Base-by-base conservation (phyloP, 2,113 vertebrate genomes). In the Caracal caracal region DNA sequence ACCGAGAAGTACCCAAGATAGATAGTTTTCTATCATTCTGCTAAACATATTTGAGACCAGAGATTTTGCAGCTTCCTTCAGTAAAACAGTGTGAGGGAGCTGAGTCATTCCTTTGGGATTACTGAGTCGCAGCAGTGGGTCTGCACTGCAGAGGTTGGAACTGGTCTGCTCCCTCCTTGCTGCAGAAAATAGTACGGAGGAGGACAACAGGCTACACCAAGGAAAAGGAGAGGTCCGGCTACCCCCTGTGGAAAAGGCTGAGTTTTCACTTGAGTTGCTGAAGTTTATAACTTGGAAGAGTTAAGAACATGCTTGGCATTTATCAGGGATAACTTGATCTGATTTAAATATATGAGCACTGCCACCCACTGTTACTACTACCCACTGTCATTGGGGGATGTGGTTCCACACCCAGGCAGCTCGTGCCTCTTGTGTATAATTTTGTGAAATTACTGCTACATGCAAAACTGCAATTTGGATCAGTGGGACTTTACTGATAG, bases 261-360 rank as follows among this genome's bases (percentile, higher is more conserved):
- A 70, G 40, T 71, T 85, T 66, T 75, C 56, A 53, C 83, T 79
- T 56, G n/a, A 75, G 51, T 24, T 76, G 37, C 63, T 88, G 49
- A 92, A 83, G 68, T 70, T 79, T 75, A 75, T 92, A 68, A 26
- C 87, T 93, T 92, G 79, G 24, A n/a, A 90, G 63, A 95, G 76
- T 93, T 89, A 85, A 81, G 70, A 97, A 75, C 61, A 37, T 80
- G 79, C 79, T 65, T 97, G 96, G 87, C 91, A 65, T 93, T 97
- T 95, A 56, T 88, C 87, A 90, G 80, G 49, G 87, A 97, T 94
- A 94, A 92, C 73, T 93, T 87, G 83, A 80, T 95, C 56, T 95
- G 93, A 93, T 94, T 96, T 96, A 97, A 97, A 95, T 95, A 90
- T 76, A 37, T 87, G 92, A 96, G 86, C 93, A 78, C 65, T 83